Conservation (phyloP, 1,140 invertebrate genomes). For the Bathynomus jamesi region DNA sequence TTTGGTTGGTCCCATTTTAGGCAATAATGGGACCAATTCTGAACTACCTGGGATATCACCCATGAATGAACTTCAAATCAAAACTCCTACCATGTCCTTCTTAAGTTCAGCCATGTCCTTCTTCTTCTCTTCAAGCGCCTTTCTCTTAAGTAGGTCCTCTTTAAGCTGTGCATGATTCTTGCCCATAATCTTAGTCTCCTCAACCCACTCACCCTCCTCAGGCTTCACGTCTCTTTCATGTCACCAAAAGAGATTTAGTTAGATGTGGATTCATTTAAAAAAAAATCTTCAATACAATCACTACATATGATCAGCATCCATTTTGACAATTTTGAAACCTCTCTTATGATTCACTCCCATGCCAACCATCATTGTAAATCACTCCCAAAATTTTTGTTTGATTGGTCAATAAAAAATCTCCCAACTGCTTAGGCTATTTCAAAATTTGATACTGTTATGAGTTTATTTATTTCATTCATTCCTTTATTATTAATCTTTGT, state of each 20-base stretch:
- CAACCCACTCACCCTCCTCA: constrained; percentile 12
- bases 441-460: no score
- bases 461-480: no score
- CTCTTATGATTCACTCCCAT: no score
- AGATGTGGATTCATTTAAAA: background rate
- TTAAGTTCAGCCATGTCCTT: constrained; percentile 19
- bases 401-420: no score
- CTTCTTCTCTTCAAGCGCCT: constrained; percentile 13
- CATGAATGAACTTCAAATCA: background rate
- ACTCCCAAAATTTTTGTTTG: no score
- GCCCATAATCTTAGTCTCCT: constrained; percentile 14
- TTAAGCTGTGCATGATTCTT: background rate
- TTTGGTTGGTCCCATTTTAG: background rate
- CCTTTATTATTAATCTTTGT: no score
- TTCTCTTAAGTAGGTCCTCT: constrained; percentile 10
- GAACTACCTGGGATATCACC: background rate
- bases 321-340: background rate
- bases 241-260: background rate
- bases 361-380: no score
- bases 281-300: background rate
- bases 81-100: constrained; percentile 15
- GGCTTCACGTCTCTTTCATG: constrained; percentile 17
- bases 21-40: background rate
- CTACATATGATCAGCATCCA: background rate
- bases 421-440: no score